Conservation (phyloP, 1,140 invertebrate species). For the Apis laboriosa region DNA sequence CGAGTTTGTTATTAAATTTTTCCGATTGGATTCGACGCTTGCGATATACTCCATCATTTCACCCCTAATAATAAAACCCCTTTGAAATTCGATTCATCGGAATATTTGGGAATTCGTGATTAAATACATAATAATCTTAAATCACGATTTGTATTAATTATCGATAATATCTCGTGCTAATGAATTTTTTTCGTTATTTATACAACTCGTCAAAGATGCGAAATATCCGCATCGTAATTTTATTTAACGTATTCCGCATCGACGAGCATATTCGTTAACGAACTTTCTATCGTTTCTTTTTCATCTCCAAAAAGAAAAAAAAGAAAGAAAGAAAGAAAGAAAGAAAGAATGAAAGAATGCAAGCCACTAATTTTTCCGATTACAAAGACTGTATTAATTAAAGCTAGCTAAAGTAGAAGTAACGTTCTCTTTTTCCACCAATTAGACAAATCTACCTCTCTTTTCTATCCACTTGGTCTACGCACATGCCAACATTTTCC, state of each 20-base stretch:
- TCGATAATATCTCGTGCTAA: background rate
- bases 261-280: background rate
- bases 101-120: background rate
- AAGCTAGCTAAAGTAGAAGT: background rate
- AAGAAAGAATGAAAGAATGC: too few relatives aligned
- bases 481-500: background rate
- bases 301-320: too few relatives aligned
- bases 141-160: background rate
- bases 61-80: too few relatives aligned
- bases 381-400: background rate
- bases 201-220: too few relatives aligned
- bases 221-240: background rate
- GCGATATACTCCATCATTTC: too few relatives aligned
- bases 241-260: background rate
- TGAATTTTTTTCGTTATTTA: background rate
- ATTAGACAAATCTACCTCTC: background rate
- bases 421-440: background rate
- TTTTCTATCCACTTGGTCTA: background rate
- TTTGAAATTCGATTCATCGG: background rate
- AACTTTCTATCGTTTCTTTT: background rate
- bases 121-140: background rate
- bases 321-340: too few relatives aligned
- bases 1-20: conserved; percentile 20
- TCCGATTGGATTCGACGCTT: too few relatives aligned
- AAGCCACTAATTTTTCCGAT: background rate